Conservation (phyloP, 1,140 invertebrate species). For the Melipona quadrifasciata region DNA sequence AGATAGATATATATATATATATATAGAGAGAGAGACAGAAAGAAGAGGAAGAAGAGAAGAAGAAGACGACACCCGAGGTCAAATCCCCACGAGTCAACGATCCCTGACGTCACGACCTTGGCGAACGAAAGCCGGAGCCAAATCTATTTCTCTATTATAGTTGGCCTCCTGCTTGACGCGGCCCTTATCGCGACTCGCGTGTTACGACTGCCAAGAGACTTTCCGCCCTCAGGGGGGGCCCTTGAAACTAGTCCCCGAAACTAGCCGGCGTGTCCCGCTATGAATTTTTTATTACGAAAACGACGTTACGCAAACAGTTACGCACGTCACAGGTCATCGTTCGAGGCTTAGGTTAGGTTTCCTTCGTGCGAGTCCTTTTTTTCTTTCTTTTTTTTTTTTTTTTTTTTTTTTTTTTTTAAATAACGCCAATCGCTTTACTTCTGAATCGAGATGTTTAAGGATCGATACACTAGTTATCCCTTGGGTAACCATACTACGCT, state of each 20-base stretch:
- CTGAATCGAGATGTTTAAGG: no score
- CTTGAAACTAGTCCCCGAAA: neutral
- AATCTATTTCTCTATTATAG: slow-evolving; percentile 70
- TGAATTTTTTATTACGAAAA: neutral
- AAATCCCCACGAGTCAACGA: slow-evolving; percentile 77
- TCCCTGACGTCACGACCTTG: slow-evolving; percentile 80
- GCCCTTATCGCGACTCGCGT: slow-evolving; percentile 19
- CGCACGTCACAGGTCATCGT: neutral
- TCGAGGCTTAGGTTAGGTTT: no score
- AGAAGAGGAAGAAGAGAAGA: slow-evolving; percentile 40
- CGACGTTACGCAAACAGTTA: neutral
- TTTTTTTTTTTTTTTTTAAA: neutral
- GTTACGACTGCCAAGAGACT: neutral
- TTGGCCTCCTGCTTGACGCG: neutral
- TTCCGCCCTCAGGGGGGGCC: neutral
- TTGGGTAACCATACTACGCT: no score
- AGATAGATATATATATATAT: no score
- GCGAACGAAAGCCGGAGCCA: slow-evolving; percentile 68
- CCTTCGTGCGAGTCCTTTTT: no score
- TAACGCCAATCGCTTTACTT: no score
- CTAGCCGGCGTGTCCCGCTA: no score
- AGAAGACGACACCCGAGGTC: slow-evolving; percentile 71
- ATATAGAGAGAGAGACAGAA: no score
- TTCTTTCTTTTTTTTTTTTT: no score
- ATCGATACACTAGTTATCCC: no score